Percentiles rank a stretch among this genome's conserved stretches.
Evolutionary conservation across 1,140 invertebrate genomes (phyloP).

Genomic region (Drosophila navojoa): DNA sequence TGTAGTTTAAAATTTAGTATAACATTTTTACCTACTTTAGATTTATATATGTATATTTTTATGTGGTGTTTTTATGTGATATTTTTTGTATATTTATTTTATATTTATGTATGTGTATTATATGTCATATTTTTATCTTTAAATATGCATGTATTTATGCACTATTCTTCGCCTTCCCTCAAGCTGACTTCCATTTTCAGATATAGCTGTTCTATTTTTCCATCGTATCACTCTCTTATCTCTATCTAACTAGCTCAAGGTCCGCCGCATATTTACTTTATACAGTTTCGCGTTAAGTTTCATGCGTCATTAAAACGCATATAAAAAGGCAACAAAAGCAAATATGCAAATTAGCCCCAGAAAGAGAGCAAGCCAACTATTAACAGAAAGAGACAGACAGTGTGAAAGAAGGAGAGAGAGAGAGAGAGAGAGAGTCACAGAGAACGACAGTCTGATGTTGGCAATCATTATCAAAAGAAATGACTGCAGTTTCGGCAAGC

Average conservation of each 20-base stretch:
- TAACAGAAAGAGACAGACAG: neutral
- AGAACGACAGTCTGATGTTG: conserved; percentile 28
- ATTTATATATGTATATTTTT: too few relatives aligned
- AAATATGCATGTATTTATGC: too few relatives aligned
- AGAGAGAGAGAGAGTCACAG: neutral
- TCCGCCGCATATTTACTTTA: conserved; percentile 36
- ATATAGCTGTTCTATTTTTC: too few relatives aligned
- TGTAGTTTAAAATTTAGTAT: too few relatives aligned
- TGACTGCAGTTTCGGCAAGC: conserved; percentile 11
- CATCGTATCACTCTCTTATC: too few relatives aligned
- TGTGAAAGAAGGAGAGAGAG: neutral
- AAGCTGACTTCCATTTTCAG: too few relatives aligned
- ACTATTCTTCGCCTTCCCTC: too few relatives aligned
- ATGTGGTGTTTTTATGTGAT: too few relatives aligned
- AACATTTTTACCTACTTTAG: too few relatives aligned
- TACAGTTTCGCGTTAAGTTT: conserved; percentile 62
- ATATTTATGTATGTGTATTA: too few relatives aligned
- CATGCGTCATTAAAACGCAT: conserved; percentile 65
- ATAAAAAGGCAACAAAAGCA: conserved; percentile 50
- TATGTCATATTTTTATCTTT: too few relatives aligned
- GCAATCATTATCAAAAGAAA: conserved; percentile 59
- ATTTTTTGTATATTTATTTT: too few relatives aligned
- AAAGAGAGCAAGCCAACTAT: conserved; percentile 11
- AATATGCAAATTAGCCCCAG: conserved; percentile 48
- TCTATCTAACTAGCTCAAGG: conserved; percentile 51